Evolutionary conservation across 2,113 vertebrate genomes (phyloP).

Genomic region (Mellivora capensis): DNA sequence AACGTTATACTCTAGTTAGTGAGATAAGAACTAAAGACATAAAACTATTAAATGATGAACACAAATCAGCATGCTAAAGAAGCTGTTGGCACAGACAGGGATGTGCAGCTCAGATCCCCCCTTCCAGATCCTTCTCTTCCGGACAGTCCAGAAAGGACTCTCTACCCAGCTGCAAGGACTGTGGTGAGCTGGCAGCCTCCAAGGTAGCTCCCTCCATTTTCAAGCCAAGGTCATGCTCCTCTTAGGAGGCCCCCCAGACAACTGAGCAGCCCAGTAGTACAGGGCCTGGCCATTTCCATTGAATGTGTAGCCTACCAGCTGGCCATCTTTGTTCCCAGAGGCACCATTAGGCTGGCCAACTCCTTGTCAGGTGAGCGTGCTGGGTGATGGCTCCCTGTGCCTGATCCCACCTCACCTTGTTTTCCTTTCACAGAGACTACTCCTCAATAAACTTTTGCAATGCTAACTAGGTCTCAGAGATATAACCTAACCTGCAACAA

Average conservation of each 20-base stretch:
- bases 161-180: neutral
- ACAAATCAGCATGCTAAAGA: neutral
- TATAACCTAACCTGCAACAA: neutral
- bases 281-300: neutral
- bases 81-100: neutral
- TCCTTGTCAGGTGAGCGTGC: neutral
- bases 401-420: neutral
- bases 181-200: neutral
- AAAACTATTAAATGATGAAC: neutral
- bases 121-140: neutral
- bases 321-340: neutral
- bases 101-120: neutral
- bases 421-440: neutral
- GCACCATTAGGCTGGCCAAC: fast-evolving
- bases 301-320: fast-evolving
- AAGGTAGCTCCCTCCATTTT: neutral
- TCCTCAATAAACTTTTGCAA: neutral
- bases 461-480: neutral
- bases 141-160: neutral
- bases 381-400: neutral
- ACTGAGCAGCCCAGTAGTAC: neutral
- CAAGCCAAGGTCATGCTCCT: neutral
- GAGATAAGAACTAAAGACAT: neutral
- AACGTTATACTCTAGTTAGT: neutral
- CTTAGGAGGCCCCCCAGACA: neutral